Base-by-base conservation (phyloP, 1,140 invertebrate genomes). In the Bursaphelenchus mucronatus region DNA sequence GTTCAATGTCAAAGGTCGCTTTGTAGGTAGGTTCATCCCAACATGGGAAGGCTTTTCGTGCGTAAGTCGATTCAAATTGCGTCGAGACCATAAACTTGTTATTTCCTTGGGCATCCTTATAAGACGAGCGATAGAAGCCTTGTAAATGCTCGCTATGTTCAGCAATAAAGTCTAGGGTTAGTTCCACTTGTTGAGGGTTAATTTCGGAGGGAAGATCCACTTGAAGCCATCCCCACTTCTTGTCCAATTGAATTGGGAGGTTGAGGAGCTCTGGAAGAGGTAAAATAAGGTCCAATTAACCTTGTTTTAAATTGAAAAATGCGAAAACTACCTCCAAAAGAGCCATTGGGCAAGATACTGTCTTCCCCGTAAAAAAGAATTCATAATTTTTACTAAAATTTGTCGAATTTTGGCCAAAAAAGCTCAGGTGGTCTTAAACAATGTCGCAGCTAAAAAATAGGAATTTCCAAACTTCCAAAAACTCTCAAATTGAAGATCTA, bases 1-100 rank as follows among this genome's bases (percentile, higher is more conserved):
- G 67, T 39, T 75, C 82, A 6, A 85, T 74, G 13, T 80, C 84
- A 84, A 89, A 97, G 64, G 87, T 87, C 0, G 93, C 90, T 84
- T 97, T 97, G 73, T 94, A 88, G 44, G 88, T 86, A 0, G 94
- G 94, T 80, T 97, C 94, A 83, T 97, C 94, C 80, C 94, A 94
- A 81, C 92, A 95, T 0, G 94, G 93, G 80, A 97, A 98, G 0
- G 93, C 92, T 63, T 89, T 87, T 15, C 94, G 86, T 0, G 94
- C 94, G 59, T 17, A 11, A 15, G 8, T 19, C n/a, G 52, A 46
- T 54, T 70, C 69, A 62, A 70, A 70, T 61, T 70, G 69, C 8
- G 69, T 70, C 3, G 41, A 44, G 21, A 53, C 68, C 40, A 70
- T 8, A 8, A 46, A 50, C 40, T 68, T 57, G 10, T 19, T 53